Percentiles rank a stretch among this genome's conserved stretches.
Conservation (phyloP, 2,113 vertebrate genomes). For the Myotis davidii region DNA sequence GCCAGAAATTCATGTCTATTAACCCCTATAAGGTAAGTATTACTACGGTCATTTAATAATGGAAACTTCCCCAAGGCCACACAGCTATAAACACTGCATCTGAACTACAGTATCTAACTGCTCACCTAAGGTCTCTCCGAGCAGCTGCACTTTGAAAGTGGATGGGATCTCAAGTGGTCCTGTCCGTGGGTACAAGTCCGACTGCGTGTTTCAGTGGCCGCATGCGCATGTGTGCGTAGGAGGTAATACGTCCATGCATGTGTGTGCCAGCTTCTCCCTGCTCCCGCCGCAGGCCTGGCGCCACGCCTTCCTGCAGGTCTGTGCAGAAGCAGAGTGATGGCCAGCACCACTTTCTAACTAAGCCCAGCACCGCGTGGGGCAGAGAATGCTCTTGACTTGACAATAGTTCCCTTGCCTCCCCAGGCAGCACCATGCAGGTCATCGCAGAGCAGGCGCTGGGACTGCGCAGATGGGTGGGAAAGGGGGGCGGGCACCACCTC, state of each 20-base stretch:
- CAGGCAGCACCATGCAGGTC: background rate
- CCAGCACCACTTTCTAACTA: background rate
- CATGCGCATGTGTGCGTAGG: background rate
- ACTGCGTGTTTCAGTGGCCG: background rate
- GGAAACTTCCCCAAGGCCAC: background rate
- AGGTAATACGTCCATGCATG: background rate
- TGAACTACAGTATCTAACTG: background rate
- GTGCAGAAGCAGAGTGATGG: background rate
- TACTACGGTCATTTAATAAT: background rate
- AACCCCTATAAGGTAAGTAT: background rate
- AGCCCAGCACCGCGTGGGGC: background rate
- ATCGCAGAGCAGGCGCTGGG: background rate
- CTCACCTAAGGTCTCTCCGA: background rate
- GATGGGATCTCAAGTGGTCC: background rate
- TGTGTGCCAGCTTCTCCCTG: background rate
- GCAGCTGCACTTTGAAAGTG: background rate
- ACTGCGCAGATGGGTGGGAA: background rate
- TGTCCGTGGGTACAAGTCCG: background rate
- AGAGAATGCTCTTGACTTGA: background rate
- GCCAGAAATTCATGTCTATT: background rate
- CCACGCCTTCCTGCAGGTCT: background rate
- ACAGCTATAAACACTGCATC: background rate
- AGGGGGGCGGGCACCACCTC: fast-evolving
- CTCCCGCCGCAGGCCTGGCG: background rate
- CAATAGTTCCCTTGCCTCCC: background rate